phyloP scores from a whole-genome alignment of 2,888 invertebrate genomes.

The Ceratothoa steindachneri region DNA sequence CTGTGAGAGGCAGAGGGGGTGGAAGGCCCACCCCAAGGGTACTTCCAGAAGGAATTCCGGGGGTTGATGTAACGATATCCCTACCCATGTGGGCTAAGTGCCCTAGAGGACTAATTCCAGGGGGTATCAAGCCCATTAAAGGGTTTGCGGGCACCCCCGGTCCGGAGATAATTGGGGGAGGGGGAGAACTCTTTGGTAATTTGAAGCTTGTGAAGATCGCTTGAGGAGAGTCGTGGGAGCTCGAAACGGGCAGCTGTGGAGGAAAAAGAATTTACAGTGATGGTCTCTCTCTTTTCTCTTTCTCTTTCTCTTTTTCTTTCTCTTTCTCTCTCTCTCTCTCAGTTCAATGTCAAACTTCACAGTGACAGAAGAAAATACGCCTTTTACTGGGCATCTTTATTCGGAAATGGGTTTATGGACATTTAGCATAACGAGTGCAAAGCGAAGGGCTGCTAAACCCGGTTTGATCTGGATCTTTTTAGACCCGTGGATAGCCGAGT shows the following conservation, averaged over 20 bases:
- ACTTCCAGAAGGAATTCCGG: slow-evolving; percentile 11
- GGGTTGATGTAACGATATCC: slow-evolving; percentile 23
- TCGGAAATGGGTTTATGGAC: neutral
- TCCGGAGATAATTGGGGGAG: neutral
- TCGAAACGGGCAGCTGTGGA: slow-evolving; percentile 42
- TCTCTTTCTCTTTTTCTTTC: neutral
- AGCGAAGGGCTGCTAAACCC: no score
- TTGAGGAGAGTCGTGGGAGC: slow-evolving; percentile 66
- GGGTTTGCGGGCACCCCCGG: slow-evolving; percentile 15
- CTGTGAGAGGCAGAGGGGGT: neutral
- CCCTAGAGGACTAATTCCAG: slow-evolving; percentile 22
- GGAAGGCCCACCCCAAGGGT: neutral
- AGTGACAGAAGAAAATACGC: no score
- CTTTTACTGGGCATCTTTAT: no score
- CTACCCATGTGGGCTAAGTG: slow-evolving; percentile 31
- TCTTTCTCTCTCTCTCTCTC: neutral
- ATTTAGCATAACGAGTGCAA: no score
- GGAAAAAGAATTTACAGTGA: slow-evolving; percentile 9
- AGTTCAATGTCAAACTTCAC: no score
- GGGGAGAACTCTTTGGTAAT: slow-evolving; percentile 61
- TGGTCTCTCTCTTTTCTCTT: neutral
- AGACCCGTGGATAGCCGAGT: no score
- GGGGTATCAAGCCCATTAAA: slow-evolving; percentile 5
- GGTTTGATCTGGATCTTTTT: no score
- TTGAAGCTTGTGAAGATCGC: slow-evolving; percentile 92